phyloP scores from a whole-genome alignment of 2,888 invertebrate species.

The Tromatobia lineatoria region DNA sequence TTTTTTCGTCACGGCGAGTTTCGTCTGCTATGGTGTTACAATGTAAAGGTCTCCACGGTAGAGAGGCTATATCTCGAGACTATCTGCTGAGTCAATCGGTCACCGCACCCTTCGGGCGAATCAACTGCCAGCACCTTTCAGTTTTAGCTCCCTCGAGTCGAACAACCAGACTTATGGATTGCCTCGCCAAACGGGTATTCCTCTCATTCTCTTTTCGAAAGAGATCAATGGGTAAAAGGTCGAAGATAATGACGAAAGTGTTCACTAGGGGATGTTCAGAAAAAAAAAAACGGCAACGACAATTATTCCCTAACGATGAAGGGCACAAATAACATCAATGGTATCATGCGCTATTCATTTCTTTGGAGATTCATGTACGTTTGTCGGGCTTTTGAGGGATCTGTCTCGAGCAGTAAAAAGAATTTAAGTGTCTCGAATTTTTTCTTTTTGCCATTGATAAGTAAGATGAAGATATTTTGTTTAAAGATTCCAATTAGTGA shows the following conservation, averaged over 20 bases:
- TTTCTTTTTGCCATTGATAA: no score
- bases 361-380: not conserved
- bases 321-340: not conserved
- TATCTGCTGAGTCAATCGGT: slow-evolving; percentile 28
- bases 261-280: not conserved
- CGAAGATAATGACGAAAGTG: not conserved
- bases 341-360: not conserved
- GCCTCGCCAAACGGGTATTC: not conserved
- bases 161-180: slow-evolving; percentile 15
- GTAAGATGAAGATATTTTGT: no score
- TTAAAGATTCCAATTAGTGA: no score
- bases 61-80: not conserved
- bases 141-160: not conserved
- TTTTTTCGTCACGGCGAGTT: not conserved
- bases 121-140: slow-evolving; percentile 3
- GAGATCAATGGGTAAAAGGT: slow-evolving; percentile 1
- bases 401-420: no score
- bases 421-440: no score
- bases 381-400: not conserved
- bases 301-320: not conserved
- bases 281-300: not conserved
- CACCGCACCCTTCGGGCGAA: slow-evolving; percentile 29
- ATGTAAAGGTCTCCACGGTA: not conserved
- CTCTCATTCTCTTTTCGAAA: not conserved
- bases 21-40: not conserved